phyloP scores from a whole-genome alignment of 2,888 invertebrate species.

The Eupelmus urozonus region DNA sequence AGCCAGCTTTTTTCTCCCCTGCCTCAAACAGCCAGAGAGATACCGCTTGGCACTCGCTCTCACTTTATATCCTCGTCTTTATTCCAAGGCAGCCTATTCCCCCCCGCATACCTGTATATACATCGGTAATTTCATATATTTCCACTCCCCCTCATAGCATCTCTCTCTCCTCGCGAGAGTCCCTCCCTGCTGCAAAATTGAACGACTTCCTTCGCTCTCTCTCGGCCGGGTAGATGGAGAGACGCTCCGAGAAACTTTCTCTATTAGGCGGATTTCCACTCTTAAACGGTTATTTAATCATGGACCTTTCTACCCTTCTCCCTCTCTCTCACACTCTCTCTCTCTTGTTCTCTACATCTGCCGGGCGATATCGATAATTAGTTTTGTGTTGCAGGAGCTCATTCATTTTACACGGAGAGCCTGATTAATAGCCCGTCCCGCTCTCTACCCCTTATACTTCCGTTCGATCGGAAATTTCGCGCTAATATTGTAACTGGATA shows the following conservation, averaged over 20 bases:
- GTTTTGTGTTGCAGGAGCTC: slow-evolving; percentile 47
- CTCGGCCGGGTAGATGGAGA: slow-evolving; percentile 18
- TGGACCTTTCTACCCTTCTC: slow-evolving; percentile 30
- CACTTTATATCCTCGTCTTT: background rate
- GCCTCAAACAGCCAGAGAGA: too few relatives aligned
- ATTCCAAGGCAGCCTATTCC: background rate
- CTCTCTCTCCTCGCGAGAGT: background rate
- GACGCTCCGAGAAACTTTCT: slow-evolving; percentile 55
- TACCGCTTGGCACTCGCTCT: too few relatives aligned
- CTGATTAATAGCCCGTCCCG: slow-evolving; percentile 45
- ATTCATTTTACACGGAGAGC: slow-evolving; percentile 36
- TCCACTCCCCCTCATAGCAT: background rate
- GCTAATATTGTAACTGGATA: slow-evolving; percentile 40
- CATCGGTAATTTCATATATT: slow-evolving; percentile 28
- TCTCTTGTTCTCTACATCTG: slow-evolving; percentile 39
- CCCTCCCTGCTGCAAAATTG: slow-evolving; percentile 54
- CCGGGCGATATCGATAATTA: slow-evolving; percentile 52
- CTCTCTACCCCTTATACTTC: background rate
- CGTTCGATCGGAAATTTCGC: slow-evolving; percentile 44
- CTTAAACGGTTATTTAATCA: slow-evolving; percentile 59
- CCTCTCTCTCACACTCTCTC: slow-evolving; percentile 36
- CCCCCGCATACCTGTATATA: slow-evolving; percentile 1
- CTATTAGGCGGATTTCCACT: slow-evolving; percentile 52
- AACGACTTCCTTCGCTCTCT: slow-evolving; percentile 49
- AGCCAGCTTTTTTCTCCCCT: background rate